phyloP scores from a whole-genome alignment of 2,113 vertebrate genomes.

The Mugil cephalus region DNA sequence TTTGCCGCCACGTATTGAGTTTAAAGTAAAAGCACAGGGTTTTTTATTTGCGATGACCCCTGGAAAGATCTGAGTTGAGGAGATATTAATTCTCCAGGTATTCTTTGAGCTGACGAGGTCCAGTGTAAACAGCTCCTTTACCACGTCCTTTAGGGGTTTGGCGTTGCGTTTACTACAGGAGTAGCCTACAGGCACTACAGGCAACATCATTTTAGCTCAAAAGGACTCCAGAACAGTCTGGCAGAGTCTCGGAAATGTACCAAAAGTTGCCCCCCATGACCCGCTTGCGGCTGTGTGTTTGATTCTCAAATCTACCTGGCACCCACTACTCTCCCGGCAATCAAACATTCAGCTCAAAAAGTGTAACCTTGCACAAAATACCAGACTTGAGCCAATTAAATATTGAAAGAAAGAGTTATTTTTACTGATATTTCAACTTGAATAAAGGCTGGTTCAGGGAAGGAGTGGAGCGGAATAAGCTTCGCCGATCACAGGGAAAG shows the following conservation, averaged over 20 bases:
- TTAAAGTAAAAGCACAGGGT: constrained; percentile 9
- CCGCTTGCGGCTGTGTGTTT: constrained; percentile 48
- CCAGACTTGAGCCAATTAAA: constrained; percentile 31
- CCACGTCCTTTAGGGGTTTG: constrained; percentile 6
- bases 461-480: background rate
- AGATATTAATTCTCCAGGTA: background rate
- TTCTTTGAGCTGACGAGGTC: constrained; percentile 13
- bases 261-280: constrained; percentile 27
- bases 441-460: constrained; percentile 11
- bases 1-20: constrained; percentile 26
- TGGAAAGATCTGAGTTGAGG: background rate
- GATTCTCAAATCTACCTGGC: constrained; percentile 42
- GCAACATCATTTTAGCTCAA: constrained; percentile 4
- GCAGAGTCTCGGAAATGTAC: constrained; percentile 3
- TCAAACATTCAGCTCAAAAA: constrained; percentile 47
- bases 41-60: background rate
- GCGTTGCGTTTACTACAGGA: background rate
- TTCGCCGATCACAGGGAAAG: constrained; percentile 3
- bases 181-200: background rate
- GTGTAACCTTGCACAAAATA: constrained; percentile 45
- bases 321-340: constrained; percentile 18
- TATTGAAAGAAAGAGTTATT: constrained; percentile 36
- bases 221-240: constrained; percentile 1
- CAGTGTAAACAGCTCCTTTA: constrained; percentile 1
- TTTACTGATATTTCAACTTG: constrained; percentile 9